A percentile compares a stretch with the other conserved stretches of the same genome.
These are phyloP conservation scores for Brachionus manjavacas DNA, from an alignment of 1,140 invertebrate genomes.

Conservation along the genomic window DNA sequence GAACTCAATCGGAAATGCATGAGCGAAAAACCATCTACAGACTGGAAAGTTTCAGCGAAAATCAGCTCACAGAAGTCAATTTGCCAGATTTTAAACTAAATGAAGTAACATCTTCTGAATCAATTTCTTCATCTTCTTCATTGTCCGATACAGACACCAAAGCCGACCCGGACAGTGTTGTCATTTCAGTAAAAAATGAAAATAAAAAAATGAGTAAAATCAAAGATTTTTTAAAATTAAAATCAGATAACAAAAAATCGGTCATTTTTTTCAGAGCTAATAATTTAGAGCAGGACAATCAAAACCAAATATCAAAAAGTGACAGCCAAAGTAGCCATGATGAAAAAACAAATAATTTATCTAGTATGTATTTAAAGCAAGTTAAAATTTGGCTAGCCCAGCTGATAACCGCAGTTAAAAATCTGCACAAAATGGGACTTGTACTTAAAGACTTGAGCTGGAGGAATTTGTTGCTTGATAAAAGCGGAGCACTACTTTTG, in stretches of 20 bases:
- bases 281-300: background rate
- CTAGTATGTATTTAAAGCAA: background rate
- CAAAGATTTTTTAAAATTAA: background rate
- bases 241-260: background rate
- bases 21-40: background rate
- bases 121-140: background rate
- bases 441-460: background rate
- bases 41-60: background rate
- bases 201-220: background rate
- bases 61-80: background rate
- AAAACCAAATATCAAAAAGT: background rate
- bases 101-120: background rate
- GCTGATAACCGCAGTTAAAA: background rate
- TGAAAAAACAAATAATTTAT: background rate
- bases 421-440: background rate
- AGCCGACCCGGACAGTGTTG: background rate
- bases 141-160: background rate
- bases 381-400: constrained; percentile 25
- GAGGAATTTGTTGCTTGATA: background rate
- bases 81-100: background rate
- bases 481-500: background rate
- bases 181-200: background rate
- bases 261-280: background rate
- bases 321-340: constrained; percentile 4
- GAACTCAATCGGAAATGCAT: background rate